Evolutionary conservation across 2,113 vertebrate genomes (phyloP).

Genomic region (Macquaria ambigua): DNA sequence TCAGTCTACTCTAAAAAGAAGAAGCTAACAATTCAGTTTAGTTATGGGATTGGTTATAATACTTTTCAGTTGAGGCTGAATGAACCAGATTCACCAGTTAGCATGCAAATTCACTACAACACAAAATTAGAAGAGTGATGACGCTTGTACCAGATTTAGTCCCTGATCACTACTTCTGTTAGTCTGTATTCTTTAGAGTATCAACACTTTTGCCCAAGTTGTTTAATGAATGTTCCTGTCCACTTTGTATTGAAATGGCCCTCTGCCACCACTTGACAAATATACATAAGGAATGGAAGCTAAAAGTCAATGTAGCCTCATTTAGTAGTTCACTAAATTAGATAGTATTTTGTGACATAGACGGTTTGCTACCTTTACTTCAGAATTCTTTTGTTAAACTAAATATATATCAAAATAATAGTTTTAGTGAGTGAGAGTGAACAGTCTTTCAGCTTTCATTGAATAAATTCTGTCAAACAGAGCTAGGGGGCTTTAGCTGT

Average conservation of each 20-base stretch:
- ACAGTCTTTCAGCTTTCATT: slow-evolving; percentile 27
- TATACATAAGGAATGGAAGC: background rate
- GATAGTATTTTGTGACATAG: background rate
- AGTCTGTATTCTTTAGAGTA: background rate
- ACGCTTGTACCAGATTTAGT: background rate
- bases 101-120: background rate
- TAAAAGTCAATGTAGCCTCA: background rate
- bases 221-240: background rate
- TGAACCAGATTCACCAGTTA: background rate
- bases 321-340: background rate
- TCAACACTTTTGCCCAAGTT: background rate
- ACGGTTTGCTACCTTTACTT: background rate
- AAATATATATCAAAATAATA: background rate
- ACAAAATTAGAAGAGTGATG: background rate
- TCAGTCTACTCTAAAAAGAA: background rate
- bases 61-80: background rate
- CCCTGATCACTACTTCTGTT: background rate
- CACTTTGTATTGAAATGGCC: background rate
- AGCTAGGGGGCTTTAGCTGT: slow-evolving; percentile 54
- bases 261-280: background rate
- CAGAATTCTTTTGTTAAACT: background rate
- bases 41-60: background rate
- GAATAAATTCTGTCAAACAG: slow-evolving; percentile 50
- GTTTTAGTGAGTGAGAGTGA: background rate
- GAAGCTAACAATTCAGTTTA: background rate